Conservation (phyloP, 1,140 invertebrate species). For the Penaeus vannamei region DNA sequence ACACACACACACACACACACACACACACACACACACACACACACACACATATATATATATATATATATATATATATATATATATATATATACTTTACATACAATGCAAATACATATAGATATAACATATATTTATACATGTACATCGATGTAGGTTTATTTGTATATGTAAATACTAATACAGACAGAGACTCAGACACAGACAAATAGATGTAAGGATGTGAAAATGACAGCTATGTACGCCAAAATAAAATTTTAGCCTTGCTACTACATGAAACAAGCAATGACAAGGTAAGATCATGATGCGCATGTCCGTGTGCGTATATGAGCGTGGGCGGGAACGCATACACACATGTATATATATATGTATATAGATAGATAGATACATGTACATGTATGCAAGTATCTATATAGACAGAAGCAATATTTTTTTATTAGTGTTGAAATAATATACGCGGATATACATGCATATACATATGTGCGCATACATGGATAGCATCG, state of each 20-base stretch:
- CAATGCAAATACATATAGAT: neutral
- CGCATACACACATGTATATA: neutral
- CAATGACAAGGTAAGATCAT: neutral
- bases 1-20: neutral
- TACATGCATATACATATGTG: slow-evolving; percentile 17
- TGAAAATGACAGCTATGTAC: too few species aligned
- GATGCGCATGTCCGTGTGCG: neutral
- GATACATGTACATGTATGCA: neutral
- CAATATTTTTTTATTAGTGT: too few species aligned
- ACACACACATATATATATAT: slow-evolving; percentile 5
- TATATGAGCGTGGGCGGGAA: neutral
- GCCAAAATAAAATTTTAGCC: too few species aligned
- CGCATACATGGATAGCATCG: neutral
- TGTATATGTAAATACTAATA: too few species aligned
- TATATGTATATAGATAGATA: neutral
- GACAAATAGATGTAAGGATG: too few species aligned
- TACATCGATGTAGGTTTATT: neutral
- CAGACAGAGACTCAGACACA: too few species aligned
- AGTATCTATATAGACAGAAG: neutral
- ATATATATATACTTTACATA: slow-evolving; percentile 12
- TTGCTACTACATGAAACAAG: neutral
- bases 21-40: neutral
- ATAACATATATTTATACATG: neutral
- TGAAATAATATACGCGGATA: too few species aligned
- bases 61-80: neutral